A percentile compares a stretch with the other conserved stretches of the same genome.
Conservation (phyloP, 2,113 vertebrate genomes). For the Pedionomus torquatus region DNA sequence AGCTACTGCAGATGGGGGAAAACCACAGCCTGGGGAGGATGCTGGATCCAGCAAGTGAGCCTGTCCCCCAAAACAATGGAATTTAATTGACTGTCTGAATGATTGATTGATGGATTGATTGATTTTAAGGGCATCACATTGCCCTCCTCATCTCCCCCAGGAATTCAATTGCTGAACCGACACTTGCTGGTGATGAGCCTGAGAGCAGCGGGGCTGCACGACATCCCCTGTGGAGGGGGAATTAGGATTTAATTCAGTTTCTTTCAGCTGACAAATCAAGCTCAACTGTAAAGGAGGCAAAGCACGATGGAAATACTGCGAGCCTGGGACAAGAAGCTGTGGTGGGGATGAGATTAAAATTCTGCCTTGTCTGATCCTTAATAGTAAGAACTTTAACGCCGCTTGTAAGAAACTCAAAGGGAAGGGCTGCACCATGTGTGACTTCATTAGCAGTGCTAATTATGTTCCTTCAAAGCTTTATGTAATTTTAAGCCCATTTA, state of each 20-base stretch:
- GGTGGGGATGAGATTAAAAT: not conserved
- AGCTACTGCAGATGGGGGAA: not conserved
- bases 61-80: not conserved
- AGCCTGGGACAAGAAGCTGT: rapidly evolving
- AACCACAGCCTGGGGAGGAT: not conserved
- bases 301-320: not conserved
- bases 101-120: not conserved
- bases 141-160: not conserved
- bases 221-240: not conserved
- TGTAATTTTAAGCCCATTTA: not conserved
- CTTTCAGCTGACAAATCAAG: not conserved
- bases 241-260: not conserved
- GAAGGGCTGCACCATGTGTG: not conserved
- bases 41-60: not conserved
- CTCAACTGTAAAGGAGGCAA: not conserved
- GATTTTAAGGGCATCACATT: not conserved
- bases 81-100: not conserved
- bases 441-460: not conserved
- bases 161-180: rapidly evolving
- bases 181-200: not conserved
- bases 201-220: rapidly evolving
- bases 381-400: not conserved
- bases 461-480: not conserved
- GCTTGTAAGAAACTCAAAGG: not conserved
- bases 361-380: not conserved